A percentile compares a stretch with the other conserved stretches of the same genome.
Evolutionary conservation across 2,888 invertebrate genomes (phyloP).

Genomic region (Pseudolycoriella hygida): DNA sequence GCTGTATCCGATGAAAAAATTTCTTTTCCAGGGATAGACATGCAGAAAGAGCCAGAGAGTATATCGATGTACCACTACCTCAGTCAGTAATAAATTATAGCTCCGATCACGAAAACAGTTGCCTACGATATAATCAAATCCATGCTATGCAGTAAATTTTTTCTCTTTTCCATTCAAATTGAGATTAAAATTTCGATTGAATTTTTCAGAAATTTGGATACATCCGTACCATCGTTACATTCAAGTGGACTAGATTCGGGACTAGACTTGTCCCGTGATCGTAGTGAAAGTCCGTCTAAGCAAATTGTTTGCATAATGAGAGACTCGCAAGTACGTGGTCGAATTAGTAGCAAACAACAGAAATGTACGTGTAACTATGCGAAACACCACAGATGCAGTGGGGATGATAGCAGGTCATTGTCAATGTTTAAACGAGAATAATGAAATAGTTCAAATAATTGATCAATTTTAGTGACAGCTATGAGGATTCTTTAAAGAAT

Average conservation of each 20-base stretch:
- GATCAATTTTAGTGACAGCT: conserved; percentile 51
- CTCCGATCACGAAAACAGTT: conserved; percentile 33
- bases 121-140: conserved; percentile 35
- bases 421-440: too few species aligned
- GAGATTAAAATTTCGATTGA: too few species aligned
- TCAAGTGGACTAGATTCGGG: conserved; percentile 72
- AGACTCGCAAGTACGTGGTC: conserved; percentile 4
- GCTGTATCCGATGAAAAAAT: too few species aligned
- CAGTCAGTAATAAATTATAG: conserved; percentile 25
- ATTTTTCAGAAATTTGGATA: conserved; percentile 39
- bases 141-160: conserved; percentile 18
- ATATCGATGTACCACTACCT: conserved; percentile 29
- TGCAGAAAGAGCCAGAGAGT: conserved; percentile 25
- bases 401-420: conserved; percentile 12
- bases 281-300: conserved; percentile 11
- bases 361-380: conserved; percentile 9
- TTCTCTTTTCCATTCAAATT: too few species aligned
- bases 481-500: conserved; percentile 60
- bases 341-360: background rate
- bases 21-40: conserved; percentile 2
- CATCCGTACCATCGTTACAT: conserved; percentile 61
- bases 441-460: too few species aligned
- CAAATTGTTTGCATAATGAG: conserved; percentile 9
- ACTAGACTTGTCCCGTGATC: conserved; percentile 35
- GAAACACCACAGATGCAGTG: conserved; percentile 9